Evolutionary conservation across 2,113 vertebrate species (phyloP).

Genomic region (Phylloscopus trochilus): DNA sequence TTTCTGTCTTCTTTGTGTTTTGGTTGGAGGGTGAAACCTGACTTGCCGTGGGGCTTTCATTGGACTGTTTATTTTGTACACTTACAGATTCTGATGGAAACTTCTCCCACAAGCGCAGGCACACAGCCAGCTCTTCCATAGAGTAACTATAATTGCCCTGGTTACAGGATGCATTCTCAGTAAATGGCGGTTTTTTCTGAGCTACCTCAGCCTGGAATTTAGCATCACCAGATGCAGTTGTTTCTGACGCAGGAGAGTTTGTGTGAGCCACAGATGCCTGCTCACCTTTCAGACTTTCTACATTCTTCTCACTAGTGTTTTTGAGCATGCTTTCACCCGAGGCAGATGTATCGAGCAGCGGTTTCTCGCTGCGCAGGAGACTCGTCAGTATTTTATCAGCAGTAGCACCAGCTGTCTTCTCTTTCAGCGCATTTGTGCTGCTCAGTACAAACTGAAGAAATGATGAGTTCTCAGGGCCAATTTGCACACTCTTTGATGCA

Average conservation of each 20-base stretch:
- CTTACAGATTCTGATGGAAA: not conserved
- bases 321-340: not conserved
- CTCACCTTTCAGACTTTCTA: not conserved
- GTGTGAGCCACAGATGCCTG: not conserved
- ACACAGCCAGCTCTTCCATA: slow-evolving; percentile 68
- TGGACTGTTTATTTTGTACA: not conserved
- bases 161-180: not conserved
- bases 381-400: slow-evolving; percentile 39
- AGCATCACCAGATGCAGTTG: not conserved
- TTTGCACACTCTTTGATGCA: not conserved
- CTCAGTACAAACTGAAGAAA: slow-evolving; percentile 46
- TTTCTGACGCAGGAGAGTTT: not conserved
- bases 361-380: slow-evolving; percentile 24
- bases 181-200: not conserved
- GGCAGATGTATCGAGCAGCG: not conserved
- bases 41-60: not conserved
- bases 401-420: slow-evolving; percentile 14
- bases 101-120: slow-evolving; percentile 72
- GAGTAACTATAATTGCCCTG: not conserved
- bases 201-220: not conserved
- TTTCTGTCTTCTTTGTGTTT: not conserved
- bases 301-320: not conserved
- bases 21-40: not conserved
- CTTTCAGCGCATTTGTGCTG: slow-evolving; percentile 37
- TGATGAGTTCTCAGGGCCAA: not conserved